Conservation (phyloP, 2,888 invertebrate species). For the Zonitis immaculata region DNA sequence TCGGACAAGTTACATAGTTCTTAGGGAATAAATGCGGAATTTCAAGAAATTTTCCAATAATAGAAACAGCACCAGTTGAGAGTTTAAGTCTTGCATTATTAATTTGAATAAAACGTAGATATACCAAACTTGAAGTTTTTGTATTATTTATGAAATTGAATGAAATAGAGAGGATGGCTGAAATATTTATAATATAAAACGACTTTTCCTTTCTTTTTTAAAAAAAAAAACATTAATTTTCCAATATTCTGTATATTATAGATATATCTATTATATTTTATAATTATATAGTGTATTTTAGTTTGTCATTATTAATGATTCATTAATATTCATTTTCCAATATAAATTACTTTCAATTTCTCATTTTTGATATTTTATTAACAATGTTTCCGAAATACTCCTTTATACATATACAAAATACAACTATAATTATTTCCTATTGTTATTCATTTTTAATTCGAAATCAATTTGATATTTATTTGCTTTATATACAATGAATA, state of each 20-base stretch:
- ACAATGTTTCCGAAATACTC: background rate
- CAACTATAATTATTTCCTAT: background rate
- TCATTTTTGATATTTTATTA: background rate
- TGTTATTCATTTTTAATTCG: background rate
- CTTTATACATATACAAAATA: background rate
- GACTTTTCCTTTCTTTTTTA: too few relatives aligned
- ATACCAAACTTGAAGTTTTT: background rate
- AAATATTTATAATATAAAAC: too few relatives aligned
- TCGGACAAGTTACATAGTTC: too few relatives aligned
- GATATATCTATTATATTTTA: background rate
- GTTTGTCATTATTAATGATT: too few relatives aligned
- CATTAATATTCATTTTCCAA: background rate
- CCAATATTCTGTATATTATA: background rate
- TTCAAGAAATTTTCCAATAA: too few relatives aligned
- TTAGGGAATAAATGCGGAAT: too few relatives aligned
- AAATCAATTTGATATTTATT: background rate
- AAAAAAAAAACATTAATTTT: too few relatives aligned
- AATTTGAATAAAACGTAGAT: slow-evolving; percentile 7
- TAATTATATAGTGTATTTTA: background rate
- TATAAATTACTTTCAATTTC: background rate
- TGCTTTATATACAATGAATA: background rate
- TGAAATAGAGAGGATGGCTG: background rate
- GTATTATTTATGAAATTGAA: slow-evolving; percentile 3
- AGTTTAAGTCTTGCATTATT: too few relatives aligned
- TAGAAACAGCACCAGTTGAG: too few relatives aligned